Percentiles rank a stretch among this genome's conserved stretches.
phyloP scores from a whole-genome alignment of 1,140 invertebrate species.

The Cecropterus lyciades region DNA sequence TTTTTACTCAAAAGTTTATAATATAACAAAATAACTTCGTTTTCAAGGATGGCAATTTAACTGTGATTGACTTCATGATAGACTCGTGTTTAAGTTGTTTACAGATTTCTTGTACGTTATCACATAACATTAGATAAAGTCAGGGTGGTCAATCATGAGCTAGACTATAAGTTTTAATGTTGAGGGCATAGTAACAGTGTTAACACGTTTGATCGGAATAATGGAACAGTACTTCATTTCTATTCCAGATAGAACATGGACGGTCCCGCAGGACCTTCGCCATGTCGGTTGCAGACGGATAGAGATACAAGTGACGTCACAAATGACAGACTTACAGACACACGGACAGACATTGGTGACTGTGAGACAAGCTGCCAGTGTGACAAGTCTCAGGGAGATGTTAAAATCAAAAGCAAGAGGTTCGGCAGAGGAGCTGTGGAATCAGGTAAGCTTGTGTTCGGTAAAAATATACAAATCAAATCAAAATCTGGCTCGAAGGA shows the following conservation, averaged over 20 bases:
- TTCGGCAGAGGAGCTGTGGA: constrained; percentile 72
- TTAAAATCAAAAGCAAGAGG: constrained; percentile 68
- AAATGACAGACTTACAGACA: constrained; percentile 50
- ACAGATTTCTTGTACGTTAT: no score
- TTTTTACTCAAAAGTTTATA: no score
- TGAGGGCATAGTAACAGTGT: no score
- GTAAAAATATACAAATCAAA: neutral
- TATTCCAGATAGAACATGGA: constrained; percentile 65
- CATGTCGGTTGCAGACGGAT: constrained; percentile 43
- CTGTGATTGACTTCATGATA: no score
- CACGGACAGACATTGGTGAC: constrained; percentile 39
- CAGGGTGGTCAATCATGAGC: no score
- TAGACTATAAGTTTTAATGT: no score
- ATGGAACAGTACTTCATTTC: neutral
- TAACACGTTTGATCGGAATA: neutral
- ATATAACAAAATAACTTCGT: no score
- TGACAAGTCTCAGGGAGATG: constrained; percentile 57
- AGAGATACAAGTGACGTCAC: constrained; percentile 33
- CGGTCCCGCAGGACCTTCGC: constrained; percentile 64
- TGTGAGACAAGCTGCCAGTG: constrained; percentile 57
- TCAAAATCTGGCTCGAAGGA: constrained; percentile 1
- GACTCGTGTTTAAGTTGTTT: no score
- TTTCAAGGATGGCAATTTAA: no score
- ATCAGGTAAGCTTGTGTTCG: constrained; percentile 48
- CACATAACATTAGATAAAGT: no score